phyloP scores from a whole-genome alignment of 1,140 invertebrate species.

The Sminthurinus signatus region DNA sequence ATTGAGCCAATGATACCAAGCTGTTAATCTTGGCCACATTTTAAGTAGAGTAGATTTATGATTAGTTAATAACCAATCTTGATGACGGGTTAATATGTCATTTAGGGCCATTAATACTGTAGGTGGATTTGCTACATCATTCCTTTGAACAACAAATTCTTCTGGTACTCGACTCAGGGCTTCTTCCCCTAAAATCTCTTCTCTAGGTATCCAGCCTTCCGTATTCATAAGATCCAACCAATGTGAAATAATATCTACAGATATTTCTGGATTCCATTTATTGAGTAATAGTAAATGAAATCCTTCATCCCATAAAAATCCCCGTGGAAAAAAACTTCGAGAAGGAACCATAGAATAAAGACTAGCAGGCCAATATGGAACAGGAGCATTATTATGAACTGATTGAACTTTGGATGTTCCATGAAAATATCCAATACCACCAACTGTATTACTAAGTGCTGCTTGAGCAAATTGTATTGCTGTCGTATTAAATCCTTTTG shows the following conservation, averaged over 20 bases:
- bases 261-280: conserved; percentile 80
- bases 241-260: conserved; percentile 84
- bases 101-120: conserved; percentile 79
- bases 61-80: conserved; percentile 29
- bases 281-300: conserved; percentile 94
- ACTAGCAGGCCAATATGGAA: conserved; percentile 87
- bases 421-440: conserved; percentile 95
- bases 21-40: conserved; percentile 59
- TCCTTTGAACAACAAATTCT: conserved; percentile 92
- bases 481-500: conserved; percentile 63
- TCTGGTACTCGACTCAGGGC: conserved; percentile 80
- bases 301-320: conserved; percentile 99
- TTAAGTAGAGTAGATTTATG: conserved; percentile 42
- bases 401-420: conserved; percentile 84
- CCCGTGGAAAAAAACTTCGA: conserved; percentile 93
- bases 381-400: conserved; percentile 68
- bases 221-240: conserved; percentile 97
- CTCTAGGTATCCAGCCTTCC: conserved; percentile 97
- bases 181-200: conserved; percentile 89
- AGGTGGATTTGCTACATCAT: conserved; percentile 93
- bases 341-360: conserved; percentile 92
- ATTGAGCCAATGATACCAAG: conserved; percentile 96
- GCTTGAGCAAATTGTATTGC: conserved; percentile 76
- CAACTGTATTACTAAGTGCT: conserved; percentile 88
- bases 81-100: conserved; percentile 30